Base-by-base conservation (phyloP, 2,113 vertebrate genomes). In the Prietella phreatophila region DNA sequence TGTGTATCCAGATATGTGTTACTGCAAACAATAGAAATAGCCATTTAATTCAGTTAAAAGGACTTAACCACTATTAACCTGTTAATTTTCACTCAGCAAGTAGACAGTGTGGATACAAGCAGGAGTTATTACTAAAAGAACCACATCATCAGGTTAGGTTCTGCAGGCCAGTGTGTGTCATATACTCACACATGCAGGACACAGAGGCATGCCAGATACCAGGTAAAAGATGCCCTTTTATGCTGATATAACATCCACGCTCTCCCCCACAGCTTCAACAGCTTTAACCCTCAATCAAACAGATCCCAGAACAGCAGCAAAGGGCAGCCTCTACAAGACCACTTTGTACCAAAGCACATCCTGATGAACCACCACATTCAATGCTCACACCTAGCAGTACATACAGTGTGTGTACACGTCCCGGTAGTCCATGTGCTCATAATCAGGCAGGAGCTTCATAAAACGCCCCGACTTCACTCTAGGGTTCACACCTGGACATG, bases 401-500 rank as follows among this genome's bases (percentile, higher is more conserved):
- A 94, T 97, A 99, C 97, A 94, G 96, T 95, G 96, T 91, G 96
- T 96, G 95, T 97, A 98, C 91, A 98, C 95, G 91, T 97, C 97
- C 96, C 95, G 96, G 96, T 97, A 97, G 90, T 97, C 97, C 97
- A 97, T 96, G 93, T 97, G 96, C 92, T 97, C 96, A 91, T 97
- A 96, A 94, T 99, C 97, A 39, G 97, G 98, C 87, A 98, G 97
- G 91, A 98, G 96, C 96, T 96, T 97, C 96, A 97, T 95, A 96
- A 96, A 98, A 91, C 96, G 96, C 86, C 97, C 97, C 47, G 97
- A 99, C 95, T 97, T 98, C 95, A 98, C 96, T 0, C 96, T 95
- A 10, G 97, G 97, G 92, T 97, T 96, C 94, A 98, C 95, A 97
- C 97, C 97, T 99, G 96, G 93, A 96, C 94, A 94, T 92, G 71